Evolutionary conservation across 2,888 invertebrate genomes (phyloP), one percentile per base, ranked within the genome.

Genomic region (Diadromus collaris): DNA sequence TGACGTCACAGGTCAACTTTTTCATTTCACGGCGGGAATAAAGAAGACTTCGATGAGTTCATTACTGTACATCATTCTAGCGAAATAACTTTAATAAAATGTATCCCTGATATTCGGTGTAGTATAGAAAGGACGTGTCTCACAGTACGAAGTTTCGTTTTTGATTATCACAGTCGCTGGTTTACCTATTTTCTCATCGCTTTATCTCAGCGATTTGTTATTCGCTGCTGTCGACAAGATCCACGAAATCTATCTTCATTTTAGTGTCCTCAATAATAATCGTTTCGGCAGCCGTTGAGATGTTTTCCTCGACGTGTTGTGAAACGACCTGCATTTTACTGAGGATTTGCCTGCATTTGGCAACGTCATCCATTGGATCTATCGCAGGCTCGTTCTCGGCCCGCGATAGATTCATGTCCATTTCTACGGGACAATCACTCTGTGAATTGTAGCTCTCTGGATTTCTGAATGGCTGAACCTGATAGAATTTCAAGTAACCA

Each of bases 401-500:
- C n/a, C n/a, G n/a, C n/a, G n/a, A n/a, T n/a, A n/a, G n/a, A n/a
- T n/a, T n/a, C n/a, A n/a, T n/a, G n/a, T n/a, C n/a, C n/a, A n/a
- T n/a, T n/a, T n/a, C n/a, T n/a, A n/a, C n/a, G n/a, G n/a, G n/a
- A n/a, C n/a, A n/a, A n/a, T n/a, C 5, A 38, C 60, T n/a, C 21
- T 24, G 21, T 34, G 21, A 65, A 13, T 27, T 48, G 16, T 38
- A 34, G 5, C 38, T 54, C 29, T 61, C 7, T 9, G n/a, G 24
- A 32, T 56, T 6, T 13, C n/a, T 29, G 21, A n/a, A n/a, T 9
- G 44, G 44, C 41, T 48, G 27, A 6, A n/a, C n/a, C 29, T 32
- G 24, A 44, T 34, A 56, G 24, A 64, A 51, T 7, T 27, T 58
- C 44, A 78, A 65, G 60, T 67, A 61, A 48, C 70, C 65, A 16